A percentile compares a stretch with the other conserved stretches of the same genome.
Conservation (phyloP, 2,888 invertebrate genomes). For the Rhamphomyia laevipes region DNA sequence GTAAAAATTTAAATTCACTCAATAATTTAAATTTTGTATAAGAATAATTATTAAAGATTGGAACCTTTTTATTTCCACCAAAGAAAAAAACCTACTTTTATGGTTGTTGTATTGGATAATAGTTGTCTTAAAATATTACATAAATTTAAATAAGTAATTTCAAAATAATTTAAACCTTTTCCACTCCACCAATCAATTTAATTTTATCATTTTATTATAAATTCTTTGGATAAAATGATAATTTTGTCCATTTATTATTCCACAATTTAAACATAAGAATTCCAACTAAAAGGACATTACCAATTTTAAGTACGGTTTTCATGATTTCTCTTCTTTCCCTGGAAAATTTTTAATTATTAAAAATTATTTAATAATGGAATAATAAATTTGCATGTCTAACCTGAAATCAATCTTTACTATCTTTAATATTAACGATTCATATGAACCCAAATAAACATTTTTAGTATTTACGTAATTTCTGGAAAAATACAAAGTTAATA, state of each 20-base stretch:
- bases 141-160: no score
- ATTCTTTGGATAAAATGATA: slow-evolving; percentile 11
- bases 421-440: slow-evolving; percentile 18
- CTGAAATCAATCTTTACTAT: slow-evolving; percentile 11
- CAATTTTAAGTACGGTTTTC: slow-evolving; percentile 27
- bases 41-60: no score
- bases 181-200: no score
- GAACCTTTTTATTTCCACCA: no score
- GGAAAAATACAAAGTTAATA: neutral
- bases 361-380: no score
- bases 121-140: no score
- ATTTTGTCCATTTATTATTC: slow-evolving; percentile 35
- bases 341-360: neutral
- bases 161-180: no score
- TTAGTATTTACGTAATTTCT: slow-evolving; percentile 8
- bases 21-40: no score
- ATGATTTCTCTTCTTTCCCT: slow-evolving; percentile 28
- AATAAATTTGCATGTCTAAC: neutral
- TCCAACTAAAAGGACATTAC: slow-evolving; percentile 30
- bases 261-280: slow-evolving; percentile 31
- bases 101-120: no score
- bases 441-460: slow-evolving; percentile 14
- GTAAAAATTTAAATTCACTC: no score
- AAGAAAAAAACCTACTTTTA: no score
- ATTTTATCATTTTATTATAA: neutral